These are phyloP conservation scores for Drosophila repleta DNA, from an alignment of 1,140 invertebrate genomes.

Conservation along the genomic window DNA sequence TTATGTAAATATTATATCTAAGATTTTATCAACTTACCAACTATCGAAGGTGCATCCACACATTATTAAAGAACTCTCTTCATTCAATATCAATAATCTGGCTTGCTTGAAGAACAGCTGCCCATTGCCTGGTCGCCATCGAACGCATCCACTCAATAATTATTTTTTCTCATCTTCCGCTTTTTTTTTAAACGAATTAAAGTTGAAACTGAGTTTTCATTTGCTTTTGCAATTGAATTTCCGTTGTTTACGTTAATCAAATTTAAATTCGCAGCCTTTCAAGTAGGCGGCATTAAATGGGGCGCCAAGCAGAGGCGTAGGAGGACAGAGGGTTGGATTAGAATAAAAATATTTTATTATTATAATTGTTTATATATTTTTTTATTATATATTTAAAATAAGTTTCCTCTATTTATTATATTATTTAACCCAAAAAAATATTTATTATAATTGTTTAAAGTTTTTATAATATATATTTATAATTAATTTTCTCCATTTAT, in stretches of 20 bases:
- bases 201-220: slow-evolving; percentile 32
- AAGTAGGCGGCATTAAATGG: slow-evolving; percentile 53
- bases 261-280: slow-evolving; percentile 71
- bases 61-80: too few relatives aligned
- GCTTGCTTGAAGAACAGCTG: background rate
- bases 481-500: background rate
- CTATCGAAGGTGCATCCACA: too few relatives aligned
- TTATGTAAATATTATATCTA: too few relatives aligned
- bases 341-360: background rate
- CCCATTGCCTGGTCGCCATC: too few relatives aligned
- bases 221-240: slow-evolving; percentile 62
- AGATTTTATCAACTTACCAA: too few relatives aligned
- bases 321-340: background rate
- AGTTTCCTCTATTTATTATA: too few relatives aligned
- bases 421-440: too few relatives aligned
- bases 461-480: background rate
- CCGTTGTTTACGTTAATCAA: slow-evolving; percentile 64
- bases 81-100: too few relatives aligned
- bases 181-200: slow-evolving; percentile 33
- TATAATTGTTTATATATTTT: background rate
- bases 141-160: too few relatives aligned
- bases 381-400: background rate
- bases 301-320: slow-evolving; percentile 36
- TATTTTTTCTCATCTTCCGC: too few relatives aligned
- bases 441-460: too few relatives aligned